Conservation (phyloP, 2,797 vertebrate species). For the Orestias chungarensis region DNA sequence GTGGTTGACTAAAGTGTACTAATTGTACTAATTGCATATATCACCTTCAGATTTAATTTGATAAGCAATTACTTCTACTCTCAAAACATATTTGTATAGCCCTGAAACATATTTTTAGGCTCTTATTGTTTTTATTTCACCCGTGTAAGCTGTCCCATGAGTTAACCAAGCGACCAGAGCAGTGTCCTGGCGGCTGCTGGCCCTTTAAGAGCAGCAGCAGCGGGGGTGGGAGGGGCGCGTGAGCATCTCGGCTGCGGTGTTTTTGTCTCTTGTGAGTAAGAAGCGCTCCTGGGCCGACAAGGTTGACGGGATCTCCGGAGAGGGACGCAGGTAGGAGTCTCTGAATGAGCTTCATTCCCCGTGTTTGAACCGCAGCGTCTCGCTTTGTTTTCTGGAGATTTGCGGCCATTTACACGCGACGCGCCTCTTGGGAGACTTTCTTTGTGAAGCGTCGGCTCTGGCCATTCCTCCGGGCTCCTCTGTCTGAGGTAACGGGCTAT, state of each 20-base stretch:
- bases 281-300: constrained; percentile 75
- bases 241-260: constrained; percentile 80
- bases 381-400: neutral
- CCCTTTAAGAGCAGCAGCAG: constrained; percentile 80
- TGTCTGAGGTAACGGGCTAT: constrained; percentile 62
- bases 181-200: constrained; percentile 49
- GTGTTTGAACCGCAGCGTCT: neutral
- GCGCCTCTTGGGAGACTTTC: constrained; percentile 48
- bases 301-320: constrained; percentile 63
- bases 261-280: constrained; percentile 82
- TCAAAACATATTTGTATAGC: neutral
- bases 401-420: neutral
- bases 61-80: neutral
- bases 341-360: constrained; percentile 10
- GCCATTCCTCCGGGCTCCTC: constrained; percentile 38
- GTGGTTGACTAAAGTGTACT: no score
- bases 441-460: constrained; percentile 64
- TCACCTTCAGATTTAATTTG: no score
- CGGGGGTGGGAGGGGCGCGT: constrained; percentile 26
- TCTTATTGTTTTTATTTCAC: no score
- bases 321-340: constrained; percentile 73
- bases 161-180: neutral
- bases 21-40: no score
- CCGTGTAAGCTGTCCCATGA: no score
- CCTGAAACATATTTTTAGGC: no score